These are phyloP conservation scores for Zeuzera pyrina DNA, from an alignment of 2,888 invertebrate species.

Conservation along the genomic window DNA sequence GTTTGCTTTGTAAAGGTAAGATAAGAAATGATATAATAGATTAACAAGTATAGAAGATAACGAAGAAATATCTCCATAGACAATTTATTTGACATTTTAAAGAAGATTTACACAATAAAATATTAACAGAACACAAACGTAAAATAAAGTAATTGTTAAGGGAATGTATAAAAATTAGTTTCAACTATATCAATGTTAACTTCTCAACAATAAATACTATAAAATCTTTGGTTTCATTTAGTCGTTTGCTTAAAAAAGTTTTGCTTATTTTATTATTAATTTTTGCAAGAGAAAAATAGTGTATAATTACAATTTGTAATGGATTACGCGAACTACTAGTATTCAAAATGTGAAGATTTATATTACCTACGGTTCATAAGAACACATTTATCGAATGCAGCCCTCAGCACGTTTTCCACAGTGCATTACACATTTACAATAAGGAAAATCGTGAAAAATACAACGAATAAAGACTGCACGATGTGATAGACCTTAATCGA, in stretches of 20 bases:
- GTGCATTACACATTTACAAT: slow-evolving; percentile 9
- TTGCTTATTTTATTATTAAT: slow-evolving; percentile 23
- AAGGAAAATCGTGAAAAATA: slow-evolving; percentile 13
- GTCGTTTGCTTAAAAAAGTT: slow-evolving; percentile 54
- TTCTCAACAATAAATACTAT: slow-evolving; percentile 67
- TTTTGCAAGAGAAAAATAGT: slow-evolving; percentile 24
- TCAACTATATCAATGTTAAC: slow-evolving; percentile 55
- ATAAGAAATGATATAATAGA: slow-evolving; percentile 30
- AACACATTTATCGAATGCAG: slow-evolving; percentile 20
- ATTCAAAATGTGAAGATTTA: slow-evolving; percentile 21
- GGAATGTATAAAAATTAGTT: slow-evolving; percentile 65
- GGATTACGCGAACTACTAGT: not conserved
- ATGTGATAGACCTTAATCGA: slow-evolving; percentile 11
- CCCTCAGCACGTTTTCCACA: slow-evolving; percentile 11
- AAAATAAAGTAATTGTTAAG: slow-evolving; percentile 24
- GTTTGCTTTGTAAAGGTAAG: slow-evolving; percentile 56
- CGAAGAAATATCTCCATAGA: slow-evolving; percentile 6
- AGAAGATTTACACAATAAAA: slow-evolving; percentile 23
- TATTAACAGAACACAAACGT: slow-evolving; percentile 10
- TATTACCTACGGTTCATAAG: slow-evolving; percentile 31
- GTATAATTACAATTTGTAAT: slow-evolving; percentile 15
- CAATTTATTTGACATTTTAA: slow-evolving; percentile 33
- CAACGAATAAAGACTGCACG: slow-evolving; percentile 9
- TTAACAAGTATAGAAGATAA: slow-evolving; percentile 20
- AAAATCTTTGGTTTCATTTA: slow-evolving; percentile 69